Conservation (phyloP, 2,113 vertebrate species). For the Tragulus kanchil region DNA sequence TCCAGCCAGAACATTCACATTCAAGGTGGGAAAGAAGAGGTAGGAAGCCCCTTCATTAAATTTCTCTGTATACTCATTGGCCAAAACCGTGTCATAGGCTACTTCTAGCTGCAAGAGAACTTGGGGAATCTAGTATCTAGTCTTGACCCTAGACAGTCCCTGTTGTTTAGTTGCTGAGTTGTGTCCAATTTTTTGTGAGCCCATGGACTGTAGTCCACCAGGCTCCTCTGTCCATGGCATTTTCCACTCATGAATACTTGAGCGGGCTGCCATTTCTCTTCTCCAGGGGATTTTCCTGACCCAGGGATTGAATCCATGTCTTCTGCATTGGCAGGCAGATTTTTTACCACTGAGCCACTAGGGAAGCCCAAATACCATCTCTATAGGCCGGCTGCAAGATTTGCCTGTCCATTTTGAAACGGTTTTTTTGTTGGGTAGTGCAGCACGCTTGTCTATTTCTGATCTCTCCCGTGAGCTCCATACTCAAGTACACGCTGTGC, state of each 20-base stretch:
- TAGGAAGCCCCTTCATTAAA: not conserved
- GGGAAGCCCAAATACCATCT: not conserved
- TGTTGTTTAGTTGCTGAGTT: too few species aligned
- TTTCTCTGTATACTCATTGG: not conserved
- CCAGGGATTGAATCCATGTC: too few species aligned
- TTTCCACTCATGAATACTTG: too few species aligned
- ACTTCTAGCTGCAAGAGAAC: not conserved
- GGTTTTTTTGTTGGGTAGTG: not conserved
- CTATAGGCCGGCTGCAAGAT: not conserved
- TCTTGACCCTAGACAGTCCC: not conserved
- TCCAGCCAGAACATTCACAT: not conserved
- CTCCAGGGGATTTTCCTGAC: too few species aligned
- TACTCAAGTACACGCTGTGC: not conserved
- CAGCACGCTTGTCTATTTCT: not conserved
- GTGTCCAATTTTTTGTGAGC: too few species aligned
- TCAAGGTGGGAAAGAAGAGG: not conserved
- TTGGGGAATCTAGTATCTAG: not conserved
- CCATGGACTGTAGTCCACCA: too few species aligned
- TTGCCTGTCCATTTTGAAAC: not conserved
- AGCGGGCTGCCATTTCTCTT: too few species aligned
- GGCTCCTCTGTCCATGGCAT: too few species aligned
- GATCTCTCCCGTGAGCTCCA: not conserved
- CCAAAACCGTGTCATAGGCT: not conserved
- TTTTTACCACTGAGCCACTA: too few species aligned
- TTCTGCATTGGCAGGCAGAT: too few species aligned